These are phyloP conservation scores for Semicossyphus pulcher DNA, from an alignment of 2,113 vertebrate species.

Conservation along the genomic window DNA sequence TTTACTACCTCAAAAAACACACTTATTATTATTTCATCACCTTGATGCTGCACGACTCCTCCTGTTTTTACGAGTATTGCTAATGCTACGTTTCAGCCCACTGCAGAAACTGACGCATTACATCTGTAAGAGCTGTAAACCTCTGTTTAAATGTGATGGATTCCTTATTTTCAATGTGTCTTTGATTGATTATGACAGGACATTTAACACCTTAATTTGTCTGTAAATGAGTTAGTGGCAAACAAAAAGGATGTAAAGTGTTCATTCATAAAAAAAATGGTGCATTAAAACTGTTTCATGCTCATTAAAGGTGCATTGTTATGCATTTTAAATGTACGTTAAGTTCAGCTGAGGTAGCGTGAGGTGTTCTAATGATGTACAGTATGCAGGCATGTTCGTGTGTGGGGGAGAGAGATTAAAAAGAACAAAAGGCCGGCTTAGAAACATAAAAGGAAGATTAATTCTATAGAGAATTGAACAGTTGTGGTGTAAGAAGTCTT, in stretches of 20 bases:
- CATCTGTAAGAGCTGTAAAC: no score
- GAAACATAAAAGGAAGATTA: background rate
- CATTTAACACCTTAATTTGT: background rate
- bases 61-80: no score
- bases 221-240: no score
- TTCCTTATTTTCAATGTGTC: background rate
- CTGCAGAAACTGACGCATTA: no score
- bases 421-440: background rate
- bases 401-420: background rate
- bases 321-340: background rate
- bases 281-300: no score
- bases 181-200: background rate
- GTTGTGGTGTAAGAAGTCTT: background rate
- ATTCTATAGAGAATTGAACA: background rate
- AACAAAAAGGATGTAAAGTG: background rate
- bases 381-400: background rate
- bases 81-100: no score
- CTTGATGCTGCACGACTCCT: no score
- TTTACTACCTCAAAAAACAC: no score
- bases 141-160: no score
- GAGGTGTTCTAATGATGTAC: background rate
- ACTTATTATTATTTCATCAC: no score
- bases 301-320: background rate
- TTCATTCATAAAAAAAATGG: no score
- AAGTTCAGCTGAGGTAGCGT: background rate